A percentile compares a stretch with the other conserved stretches of the same genome.
phyloP scores from a whole-genome alignment of 2,888 invertebrate species.

The Spisula solida region DNA sequence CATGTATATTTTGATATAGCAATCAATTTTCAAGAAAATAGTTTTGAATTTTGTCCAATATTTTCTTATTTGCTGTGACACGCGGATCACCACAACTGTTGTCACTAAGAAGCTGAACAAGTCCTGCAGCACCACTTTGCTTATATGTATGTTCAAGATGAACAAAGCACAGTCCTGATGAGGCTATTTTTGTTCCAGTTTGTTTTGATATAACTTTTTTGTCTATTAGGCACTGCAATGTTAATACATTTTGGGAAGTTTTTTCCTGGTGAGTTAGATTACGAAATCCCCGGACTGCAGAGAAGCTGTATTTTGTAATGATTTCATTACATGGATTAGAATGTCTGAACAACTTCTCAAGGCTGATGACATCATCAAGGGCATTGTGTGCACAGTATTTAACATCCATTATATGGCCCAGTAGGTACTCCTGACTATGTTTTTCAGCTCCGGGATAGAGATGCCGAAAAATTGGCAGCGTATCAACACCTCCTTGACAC shows the following conservation, averaged over 20 bases:
- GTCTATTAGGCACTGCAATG: neutral
- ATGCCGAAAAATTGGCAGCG: slow-evolving; percentile 2
- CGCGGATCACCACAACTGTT: neutral
- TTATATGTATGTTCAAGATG: neutral
- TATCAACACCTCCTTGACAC: slow-evolving; percentile 26
- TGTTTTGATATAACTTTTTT: neutral
- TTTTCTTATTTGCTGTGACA: slow-evolving; percentile 39
- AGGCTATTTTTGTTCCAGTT: neutral
- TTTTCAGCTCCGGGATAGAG: neutral
- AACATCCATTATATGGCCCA: neutral
- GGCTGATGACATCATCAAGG: slow-evolving; percentile 31
- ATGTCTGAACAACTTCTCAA: slow-evolving; percentile 37
- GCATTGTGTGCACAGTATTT: slow-evolving; percentile 52
- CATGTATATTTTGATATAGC: too few species aligned
- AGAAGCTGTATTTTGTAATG: neutral
- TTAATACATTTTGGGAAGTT: neutral
- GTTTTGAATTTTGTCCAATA: neutral
- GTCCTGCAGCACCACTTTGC: neutral
- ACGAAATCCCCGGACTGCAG: neutral
- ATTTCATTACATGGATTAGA: neutral
- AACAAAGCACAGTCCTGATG: neutral
- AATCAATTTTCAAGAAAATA: too few species aligned
- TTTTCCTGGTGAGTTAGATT: neutral
- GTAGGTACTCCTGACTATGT: slow-evolving; percentile 17
- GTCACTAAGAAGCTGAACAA: neutral